Base-by-base conservation (phyloP, 53 echinoderm and acorn worm species). In the Arbacia lixula region DNA sequence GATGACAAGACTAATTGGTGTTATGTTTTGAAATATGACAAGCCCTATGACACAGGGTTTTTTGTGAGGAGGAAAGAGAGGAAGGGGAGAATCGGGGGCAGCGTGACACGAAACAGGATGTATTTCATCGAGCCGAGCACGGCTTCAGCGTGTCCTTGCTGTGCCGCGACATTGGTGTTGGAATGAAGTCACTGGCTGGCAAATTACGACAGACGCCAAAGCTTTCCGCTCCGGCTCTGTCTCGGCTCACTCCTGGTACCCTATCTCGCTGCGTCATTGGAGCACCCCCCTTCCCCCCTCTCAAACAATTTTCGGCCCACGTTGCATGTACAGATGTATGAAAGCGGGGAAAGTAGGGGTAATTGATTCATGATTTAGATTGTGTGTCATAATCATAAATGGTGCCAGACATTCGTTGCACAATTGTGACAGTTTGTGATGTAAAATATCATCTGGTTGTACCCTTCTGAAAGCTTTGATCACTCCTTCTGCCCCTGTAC, bases 21-120 rank as follows among this genome's bases (percentile, higher is more conserved):
- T 69, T 27, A 42, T 69, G 69, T 69, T 69, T 69, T 69, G 69
- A 69, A 69, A 69, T 41, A 69, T 69, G 69, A 69, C 69, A 69
- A 69, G 69, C 28, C 69, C 12, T 69, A 69, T 69, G 69, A 69
- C 69, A 69, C 69, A 69, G 69, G 26, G 26, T 26, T 69, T 43
- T 25, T 17, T n/a, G n/a, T n/a, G 40, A 69, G 69, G 69, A 69
- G 52, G 74, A 53, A 74, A 74, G 53, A 30, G 30, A 74, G 74
- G 74, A 74, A 74, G 53, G 31, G 30, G 53, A 5, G 19, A 33
- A 74, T 42, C 50, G 53, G 53, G 74, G 74, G 74, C 74, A 74
- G 26, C 20, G 46, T 74, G 53, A 29, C 30, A 33, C 51, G 2
- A 30, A 53, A 53, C 74, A 74, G 74, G 74, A 74, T 74, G 74